Evolutionary conservation across 1,140 invertebrate species (phyloP).

Genomic region (Neotoxoptera formosana): DNA sequence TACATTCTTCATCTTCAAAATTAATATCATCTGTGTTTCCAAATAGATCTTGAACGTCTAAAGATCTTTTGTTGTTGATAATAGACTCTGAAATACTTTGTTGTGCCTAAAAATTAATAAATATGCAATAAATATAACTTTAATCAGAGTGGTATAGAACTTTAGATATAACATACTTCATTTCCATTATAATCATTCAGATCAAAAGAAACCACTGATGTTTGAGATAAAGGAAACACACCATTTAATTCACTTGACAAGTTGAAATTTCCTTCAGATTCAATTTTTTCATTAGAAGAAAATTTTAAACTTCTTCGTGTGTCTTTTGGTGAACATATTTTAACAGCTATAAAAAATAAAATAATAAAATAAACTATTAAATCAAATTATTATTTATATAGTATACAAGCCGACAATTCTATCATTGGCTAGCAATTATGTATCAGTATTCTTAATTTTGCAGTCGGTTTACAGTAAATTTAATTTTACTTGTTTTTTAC

Average conservation of each 20-base stretch:
- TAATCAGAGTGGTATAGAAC: not conserved
- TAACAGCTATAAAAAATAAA: slow-evolving; percentile 32
- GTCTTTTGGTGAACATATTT: slow-evolving; percentile 57
- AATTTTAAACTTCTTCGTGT: slow-evolving; percentile 61
- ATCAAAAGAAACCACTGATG: slow-evolving; percentile 45
- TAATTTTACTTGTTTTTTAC: too few relatives aligned
- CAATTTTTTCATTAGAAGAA: not conserved
- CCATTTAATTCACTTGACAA: slow-evolving; percentile 45
- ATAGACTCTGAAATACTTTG: slow-evolving; percentile 37
- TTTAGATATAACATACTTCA: slow-evolving; percentile 8
- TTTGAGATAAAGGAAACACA: slow-evolving; percentile 47
- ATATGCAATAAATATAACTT: not conserved
- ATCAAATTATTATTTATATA: not conserved
- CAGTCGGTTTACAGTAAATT: too few relatives aligned
- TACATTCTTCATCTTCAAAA: slow-evolving; percentile 62
- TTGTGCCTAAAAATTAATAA: not conserved
- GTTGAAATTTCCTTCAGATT: not conserved
- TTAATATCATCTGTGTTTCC: slow-evolving; percentile 70
- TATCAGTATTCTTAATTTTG: too few relatives aligned
- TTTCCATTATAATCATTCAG: slow-evolving; percentile 2
- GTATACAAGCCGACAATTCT: too few relatives aligned
- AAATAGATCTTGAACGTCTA: slow-evolving; percentile 72
- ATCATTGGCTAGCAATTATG: too few relatives aligned
- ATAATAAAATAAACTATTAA: not conserved
- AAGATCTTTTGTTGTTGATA: not conserved